Base-by-base conservation (phyloP, 2,797 vertebrate species). In the Sebastiscus tertius region DNA sequence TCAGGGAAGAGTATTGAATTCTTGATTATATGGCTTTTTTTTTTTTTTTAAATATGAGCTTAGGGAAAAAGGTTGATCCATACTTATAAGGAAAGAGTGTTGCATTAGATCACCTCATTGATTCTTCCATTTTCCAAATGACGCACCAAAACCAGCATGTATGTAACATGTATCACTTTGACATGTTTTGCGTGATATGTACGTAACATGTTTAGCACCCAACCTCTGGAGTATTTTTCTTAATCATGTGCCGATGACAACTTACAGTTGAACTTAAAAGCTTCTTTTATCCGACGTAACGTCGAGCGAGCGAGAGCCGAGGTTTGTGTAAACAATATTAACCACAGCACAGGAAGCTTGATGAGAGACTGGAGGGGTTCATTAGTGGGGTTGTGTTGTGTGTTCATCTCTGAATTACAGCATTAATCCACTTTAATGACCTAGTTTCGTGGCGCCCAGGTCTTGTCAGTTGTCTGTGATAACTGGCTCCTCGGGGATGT, bases 381-480 rank as follows among this genome's bases (percentile, higher is more conserved):
- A 88, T 90, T 88, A 88, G 77, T 46, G 84, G 68, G 77, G 80
- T 85, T 75, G 82, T 77, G 79, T 86, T 92, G 86, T 86, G 84
- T 88, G 87, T 89, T 92, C 85, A 75, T 81, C 85, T 89, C 84
- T 68, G 87, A 92, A 93, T 89, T 90, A 92, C 90, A 90, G 81
- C 87, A 93, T 93, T 91, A 94, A 95, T 95, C 90, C 89, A 93
- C 83, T 93, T 93, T 90, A 93, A 93, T 91, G 89, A 92, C 92
- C 93, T 82, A 93, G 85, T 95, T 95, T 88, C 87, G 78, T 87
- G 84, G 86, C 72, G 34, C 86, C 86, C 86, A 73, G 87, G 88
- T 91, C 91, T 92, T 91, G 86, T 92, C 87, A 84, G 80, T 88
- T 81, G 86, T 90, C 87, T 94, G 87, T 86, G 90, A 93, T 90